Conservation (phyloP, 2,888 invertebrate genomes). For the Suillia variegata region DNA sequence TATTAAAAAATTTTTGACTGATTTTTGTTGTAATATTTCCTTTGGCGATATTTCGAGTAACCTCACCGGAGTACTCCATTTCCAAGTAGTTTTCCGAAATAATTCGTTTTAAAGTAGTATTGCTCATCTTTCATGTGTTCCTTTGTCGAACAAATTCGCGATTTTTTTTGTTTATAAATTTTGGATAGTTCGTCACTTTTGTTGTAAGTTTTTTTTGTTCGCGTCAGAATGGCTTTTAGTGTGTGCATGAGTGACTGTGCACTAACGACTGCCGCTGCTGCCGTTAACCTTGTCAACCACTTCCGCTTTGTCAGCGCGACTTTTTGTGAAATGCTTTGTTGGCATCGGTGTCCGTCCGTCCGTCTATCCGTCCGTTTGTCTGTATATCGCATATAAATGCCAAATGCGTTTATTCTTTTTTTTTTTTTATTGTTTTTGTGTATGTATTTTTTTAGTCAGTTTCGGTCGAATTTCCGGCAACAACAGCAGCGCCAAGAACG, state of each 20-base stretch:
- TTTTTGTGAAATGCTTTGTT: background rate
- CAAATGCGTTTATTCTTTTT: background rate
- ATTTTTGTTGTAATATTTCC: too few relatives aligned
- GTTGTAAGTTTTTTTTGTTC: too few relatives aligned
- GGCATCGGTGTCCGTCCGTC: background rate
- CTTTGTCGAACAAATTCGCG: too few relatives aligned
- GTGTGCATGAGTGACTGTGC: background rate
- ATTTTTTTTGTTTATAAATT: too few relatives aligned
- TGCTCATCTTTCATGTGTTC: too few relatives aligned
- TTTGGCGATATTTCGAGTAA: too few relatives aligned
- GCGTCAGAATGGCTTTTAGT: too few relatives aligned
- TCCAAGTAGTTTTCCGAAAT: too few relatives aligned
- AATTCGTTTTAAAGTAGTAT: too few relatives aligned
- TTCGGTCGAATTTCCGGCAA: background rate
- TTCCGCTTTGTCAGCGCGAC: conserved; percentile 9
- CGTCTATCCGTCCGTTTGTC: background rate
- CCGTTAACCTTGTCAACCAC: conserved; percentile 21
- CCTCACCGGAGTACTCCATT: too few relatives aligned
- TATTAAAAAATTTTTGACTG: too few relatives aligned
- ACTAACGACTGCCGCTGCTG: background rate
- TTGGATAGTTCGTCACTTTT: too few relatives aligned
- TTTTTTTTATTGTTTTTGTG: background rate
- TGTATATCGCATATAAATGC: background rate
- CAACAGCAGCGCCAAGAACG: background rate
- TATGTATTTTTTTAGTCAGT: background rate